Base-by-base conservation (phyloP, 2,113 vertebrate species). In the Malurus alboscapulatus region DNA sequence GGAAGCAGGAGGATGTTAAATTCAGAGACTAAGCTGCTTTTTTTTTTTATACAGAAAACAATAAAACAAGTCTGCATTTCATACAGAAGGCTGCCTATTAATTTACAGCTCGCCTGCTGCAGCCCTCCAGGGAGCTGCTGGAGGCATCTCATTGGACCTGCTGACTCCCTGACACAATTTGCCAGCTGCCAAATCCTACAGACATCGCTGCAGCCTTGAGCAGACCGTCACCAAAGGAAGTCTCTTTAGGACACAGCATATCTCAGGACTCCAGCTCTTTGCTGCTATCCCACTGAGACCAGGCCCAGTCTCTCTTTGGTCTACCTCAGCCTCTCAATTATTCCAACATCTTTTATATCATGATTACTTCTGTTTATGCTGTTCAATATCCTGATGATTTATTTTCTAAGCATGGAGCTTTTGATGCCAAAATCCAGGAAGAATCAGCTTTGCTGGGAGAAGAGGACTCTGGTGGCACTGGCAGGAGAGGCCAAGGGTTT, bases 251-350 rank as follows among this genome's bases (percentile, higher is more conserved):
- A 48, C n/a, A 71, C 0, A 7, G 21, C 7, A 16, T 20, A 36
- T 53, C 81, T 75, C 65, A 88, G 53, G 79, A 22, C 19, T 75
- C 55, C 83, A 84, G 17, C n/a, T 54, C 29, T 51, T 61, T 55
- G 50, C 45, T 89, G 47, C 44, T 76, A n/a, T 69, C 54, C 38
- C 44, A 47, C 63, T 34, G 74, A 89, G 69, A 69, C 15, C 58
- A 87, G 48, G 54, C 40, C 42, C 81, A 73, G 42, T n/a, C 50
- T 93, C 83, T 84, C 55, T 91, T 68, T 51, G 74, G 38, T 90
- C 91, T 96, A 91, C 94, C 87, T 94, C 89, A 91, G 38, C 51
- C 57, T 91, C 88, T 55, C 67, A 69, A 2, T n/a, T 73, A 79
- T 69, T 75, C 61, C 61, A 75, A 47, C 76, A 51, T 47, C 20